These are phyloP conservation scores for Melikaiella ostensackeni DNA, from an alignment of 2,888 invertebrate genomes.

Conservation along the genomic window DNA sequence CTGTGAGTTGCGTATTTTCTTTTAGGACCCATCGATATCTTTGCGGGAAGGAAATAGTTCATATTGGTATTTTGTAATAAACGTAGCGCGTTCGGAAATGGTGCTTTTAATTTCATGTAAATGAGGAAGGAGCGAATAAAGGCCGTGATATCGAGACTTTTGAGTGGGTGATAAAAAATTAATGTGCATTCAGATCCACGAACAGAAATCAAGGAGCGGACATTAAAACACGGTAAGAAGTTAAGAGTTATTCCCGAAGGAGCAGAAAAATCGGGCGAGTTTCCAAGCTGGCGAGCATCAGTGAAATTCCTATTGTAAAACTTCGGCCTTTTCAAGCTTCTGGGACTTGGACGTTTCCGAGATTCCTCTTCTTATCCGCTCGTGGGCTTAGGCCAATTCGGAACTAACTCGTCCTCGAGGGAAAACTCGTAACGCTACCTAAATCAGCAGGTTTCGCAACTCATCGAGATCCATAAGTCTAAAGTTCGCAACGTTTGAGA, in stretches of 20 bases:
- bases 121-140: background rate
- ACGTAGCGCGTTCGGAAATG: background rate
- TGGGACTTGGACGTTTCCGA: conserved; percentile 7
- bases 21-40: too few relatives aligned
- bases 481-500: too few relatives aligned
- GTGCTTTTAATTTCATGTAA: background rate
- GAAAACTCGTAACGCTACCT: conserved; percentile 11
- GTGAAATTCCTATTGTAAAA: conserved; percentile 24
- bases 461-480: conserved; percentile 15
- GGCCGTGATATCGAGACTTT: background rate
- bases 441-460: conserved; percentile 14
- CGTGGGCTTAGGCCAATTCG: conserved; percentile 23
- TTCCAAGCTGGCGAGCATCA: conserved; percentile 10
- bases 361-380: background rate
- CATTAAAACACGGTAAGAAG: conserved; percentile 11
- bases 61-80: background rate
- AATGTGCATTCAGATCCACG: background rate
- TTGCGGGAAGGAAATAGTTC: background rate
- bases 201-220: background rate
- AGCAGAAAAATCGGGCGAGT: conserved; percentile 12
- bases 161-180: conserved; percentile 5
- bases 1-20: too few relatives aligned
- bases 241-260: background rate
- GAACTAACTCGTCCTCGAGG: background rate
- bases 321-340: background rate